Evolutionary conservation across 1,140 invertebrate species (phyloP).

Genomic region (Lithobius niger): DNA sequence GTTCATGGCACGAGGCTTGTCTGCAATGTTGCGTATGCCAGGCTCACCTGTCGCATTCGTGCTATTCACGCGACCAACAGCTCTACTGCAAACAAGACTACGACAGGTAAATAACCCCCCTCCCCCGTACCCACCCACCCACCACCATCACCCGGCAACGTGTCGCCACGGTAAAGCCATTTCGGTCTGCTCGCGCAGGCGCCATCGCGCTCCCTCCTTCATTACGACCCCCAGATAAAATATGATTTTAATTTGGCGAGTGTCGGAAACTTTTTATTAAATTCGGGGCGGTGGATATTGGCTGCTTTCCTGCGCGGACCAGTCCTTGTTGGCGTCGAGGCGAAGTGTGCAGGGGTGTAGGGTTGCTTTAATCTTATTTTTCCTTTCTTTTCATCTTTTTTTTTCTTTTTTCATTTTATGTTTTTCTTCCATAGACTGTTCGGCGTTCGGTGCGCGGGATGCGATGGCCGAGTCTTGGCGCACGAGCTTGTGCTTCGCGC

Average conservation of each 20-base stretch:
- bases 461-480: constrained; percentile 70
- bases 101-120: constrained; percentile 55
- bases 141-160: too few relatives aligned
- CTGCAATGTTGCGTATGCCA: constrained; percentile 81
- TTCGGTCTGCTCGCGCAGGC: not conserved
- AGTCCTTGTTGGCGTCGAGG: not conserved
- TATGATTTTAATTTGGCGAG: not conserved
- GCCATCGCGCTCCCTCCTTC: not conserved
- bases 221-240: not conserved
- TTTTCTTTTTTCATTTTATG: too few relatives aligned
- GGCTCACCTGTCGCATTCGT: constrained; percentile 65
- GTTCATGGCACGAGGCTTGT: constrained; percentile 87
- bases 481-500: constrained; percentile 89
- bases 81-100: constrained; percentile 92
- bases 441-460: constrained; percentile 80
- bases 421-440: constrained; percentile 54
- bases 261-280: not conserved
- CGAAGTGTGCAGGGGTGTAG: too few relatives aligned
- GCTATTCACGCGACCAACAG: constrained; percentile 79
- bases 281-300: too few relatives aligned
- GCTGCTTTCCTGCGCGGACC: too few relatives aligned
- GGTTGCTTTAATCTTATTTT: too few relatives aligned
- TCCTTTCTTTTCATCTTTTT: too few relatives aligned
- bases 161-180: too few relatives aligned
- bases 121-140: too few relatives aligned